Evolutionary conservation across 1,140 invertebrate genomes (phyloP).

Genomic region (Muscidifurax raptorellus): DNA sequence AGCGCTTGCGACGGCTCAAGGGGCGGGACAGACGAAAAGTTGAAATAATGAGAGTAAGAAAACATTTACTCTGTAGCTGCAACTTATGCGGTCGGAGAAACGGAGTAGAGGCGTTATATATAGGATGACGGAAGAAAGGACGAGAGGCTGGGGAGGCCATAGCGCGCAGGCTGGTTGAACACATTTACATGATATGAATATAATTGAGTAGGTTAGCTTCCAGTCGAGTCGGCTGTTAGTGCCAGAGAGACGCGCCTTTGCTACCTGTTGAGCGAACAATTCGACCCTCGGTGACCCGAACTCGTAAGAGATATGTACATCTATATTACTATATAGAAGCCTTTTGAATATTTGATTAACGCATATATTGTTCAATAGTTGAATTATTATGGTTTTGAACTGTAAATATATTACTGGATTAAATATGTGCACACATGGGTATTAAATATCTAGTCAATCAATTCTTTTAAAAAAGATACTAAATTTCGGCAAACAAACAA

Average conservation of each 20-base stretch:
- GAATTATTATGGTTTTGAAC: not conserved
- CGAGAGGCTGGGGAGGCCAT: constrained; percentile 60
- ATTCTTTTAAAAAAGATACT: too few relatives aligned
- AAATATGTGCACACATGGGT: too few relatives aligned
- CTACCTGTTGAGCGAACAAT: constrained; percentile 73
- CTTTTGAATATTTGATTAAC: not conserved
- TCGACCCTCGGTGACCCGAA: constrained; percentile 66
- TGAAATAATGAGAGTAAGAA: not conserved
- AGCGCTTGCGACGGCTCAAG: not conserved
- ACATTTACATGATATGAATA: constrained; percentile 76
- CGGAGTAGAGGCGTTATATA: not conserved
- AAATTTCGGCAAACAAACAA: too few relatives aligned
- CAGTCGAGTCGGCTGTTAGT: constrained; percentile 61
- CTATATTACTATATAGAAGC: not conserved
- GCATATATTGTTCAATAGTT: not conserved
- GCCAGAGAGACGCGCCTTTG: constrained; percentile 32
- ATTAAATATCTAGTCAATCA: too few relatives aligned
- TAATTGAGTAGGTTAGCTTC: constrained; percentile 70
- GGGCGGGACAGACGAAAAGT: not conserved
- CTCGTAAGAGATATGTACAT: not conserved
- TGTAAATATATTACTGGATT: too few relatives aligned
- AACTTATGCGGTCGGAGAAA: not conserved
- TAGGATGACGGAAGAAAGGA: constrained; percentile 6
- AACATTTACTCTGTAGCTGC: not conserved
- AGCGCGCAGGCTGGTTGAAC: constrained; percentile 61